phyloP scores from a whole-genome alignment of 2,113 vertebrate genomes.

The Capreolus pygargus region DNA sequence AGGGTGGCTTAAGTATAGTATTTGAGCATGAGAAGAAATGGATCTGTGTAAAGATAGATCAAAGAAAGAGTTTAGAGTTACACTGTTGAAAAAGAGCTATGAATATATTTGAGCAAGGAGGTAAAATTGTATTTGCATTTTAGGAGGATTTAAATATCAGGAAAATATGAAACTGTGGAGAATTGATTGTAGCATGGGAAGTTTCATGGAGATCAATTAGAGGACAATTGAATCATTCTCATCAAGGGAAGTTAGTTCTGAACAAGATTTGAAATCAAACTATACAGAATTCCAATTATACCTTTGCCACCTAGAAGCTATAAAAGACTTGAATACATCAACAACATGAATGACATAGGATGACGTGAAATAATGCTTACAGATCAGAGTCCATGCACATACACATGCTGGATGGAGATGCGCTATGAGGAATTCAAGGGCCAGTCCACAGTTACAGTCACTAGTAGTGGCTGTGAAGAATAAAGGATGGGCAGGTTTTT shows the following conservation, averaged over 20 bases:
- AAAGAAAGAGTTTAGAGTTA: background rate
- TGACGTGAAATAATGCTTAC: background rate
- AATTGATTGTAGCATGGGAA: background rate
- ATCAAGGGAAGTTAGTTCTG: background rate
- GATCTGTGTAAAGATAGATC: background rate
- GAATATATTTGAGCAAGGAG: background rate
- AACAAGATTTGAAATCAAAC: background rate
- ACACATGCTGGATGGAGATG: background rate
- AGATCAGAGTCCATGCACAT: background rate
- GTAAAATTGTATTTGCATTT: background rate
- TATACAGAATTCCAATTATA: background rate
- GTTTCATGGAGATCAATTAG: background rate
- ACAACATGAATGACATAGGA: background rate
- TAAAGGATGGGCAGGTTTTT: background rate
- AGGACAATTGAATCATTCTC: background rate
- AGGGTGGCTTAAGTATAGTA: background rate
- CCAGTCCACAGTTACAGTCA: background rate
- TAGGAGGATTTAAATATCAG: background rate
- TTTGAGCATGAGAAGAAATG: background rate
- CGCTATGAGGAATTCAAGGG: background rate
- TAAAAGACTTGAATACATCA: background rate
- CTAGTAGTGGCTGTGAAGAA: background rate
- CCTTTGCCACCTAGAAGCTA: background rate
- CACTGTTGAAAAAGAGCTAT: background rate
- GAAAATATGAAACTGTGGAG: background rate